Evolutionary conservation across 2,797 vertebrate genomes (phyloP), one percentile per base, ranked within the genome.

Genomic region (Coreius guichenoti): DNA sequence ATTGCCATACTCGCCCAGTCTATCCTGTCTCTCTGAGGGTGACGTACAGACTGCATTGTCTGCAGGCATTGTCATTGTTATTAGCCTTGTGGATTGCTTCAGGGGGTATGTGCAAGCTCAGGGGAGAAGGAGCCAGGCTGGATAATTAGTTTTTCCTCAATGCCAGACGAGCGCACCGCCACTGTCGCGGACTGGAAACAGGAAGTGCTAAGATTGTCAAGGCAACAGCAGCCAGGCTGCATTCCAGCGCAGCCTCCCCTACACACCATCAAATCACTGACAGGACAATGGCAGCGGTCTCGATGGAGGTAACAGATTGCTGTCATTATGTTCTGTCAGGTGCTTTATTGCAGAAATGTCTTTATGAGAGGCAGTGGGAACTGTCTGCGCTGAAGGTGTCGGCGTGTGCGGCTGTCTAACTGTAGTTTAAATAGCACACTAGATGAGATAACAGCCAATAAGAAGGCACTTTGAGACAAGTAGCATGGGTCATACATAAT

Each of bases 91-190:
- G 93, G 92, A 93, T 91, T 91, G 92, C 92, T 93, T 92, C 91
- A 88, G 90, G 92, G 92, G 92, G 89, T 88, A 92, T 90, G 90
- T 87, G 91, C 90, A 89, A 88, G 90, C 93, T 93, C 91, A 77
- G 73, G 92, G 88, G 91, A 91, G 90, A 89, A 75, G 85, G 89
- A 90, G 91, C 92, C 91, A 93, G 91, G 91, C 93, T 91, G 91
- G 93, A 94, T 95, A 95, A 95, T 95, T 93, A 95, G 93, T 91
- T 92, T 93, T 89, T 92, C 87, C 86, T 89, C 84, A 80, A 92
- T 90, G 93, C 93, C 93, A 95, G 93, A 92, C 90, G 90, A 92
- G 91, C 94, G 91, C 89, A 11, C 72, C 89, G 92, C 93, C 92
- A 92, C 65, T 56, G 82, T 92, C 92, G 90, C 89, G 90, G 86